Evolutionary conservation across 2,797 vertebrate species (phyloP).

Genomic region (Craterocephalus amniculus): DNA sequence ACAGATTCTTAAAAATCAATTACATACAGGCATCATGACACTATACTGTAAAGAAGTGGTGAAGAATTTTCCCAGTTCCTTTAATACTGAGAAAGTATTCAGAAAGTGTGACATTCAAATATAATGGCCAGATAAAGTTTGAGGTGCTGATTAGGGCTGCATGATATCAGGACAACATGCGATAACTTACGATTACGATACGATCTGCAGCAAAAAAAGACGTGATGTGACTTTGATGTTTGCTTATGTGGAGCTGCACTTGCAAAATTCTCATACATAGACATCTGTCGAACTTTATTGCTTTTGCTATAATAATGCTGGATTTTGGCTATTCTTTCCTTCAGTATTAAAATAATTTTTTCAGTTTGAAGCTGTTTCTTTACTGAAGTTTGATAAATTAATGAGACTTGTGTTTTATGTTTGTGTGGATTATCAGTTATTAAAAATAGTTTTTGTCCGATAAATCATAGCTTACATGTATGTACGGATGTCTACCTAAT

Average conservation of each 20-base stretch:
- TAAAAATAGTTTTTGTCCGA: neutral
- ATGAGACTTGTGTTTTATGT: too few relatives aligned
- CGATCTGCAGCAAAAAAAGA: neutral
- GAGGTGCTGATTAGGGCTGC: neutral
- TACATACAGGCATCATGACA: neutral
- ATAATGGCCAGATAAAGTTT: slow-evolving; percentile 11
- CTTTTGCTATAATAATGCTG: neutral
- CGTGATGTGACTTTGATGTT: neutral
- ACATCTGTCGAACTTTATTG: neutral
- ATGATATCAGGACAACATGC: neutral
- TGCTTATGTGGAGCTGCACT: neutral
- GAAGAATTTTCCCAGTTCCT: neutral
- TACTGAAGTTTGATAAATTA: neutral
- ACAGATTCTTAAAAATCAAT: neutral
- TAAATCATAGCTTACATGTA: too few relatives aligned
- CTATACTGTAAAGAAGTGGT: slow-evolving; percentile 6
- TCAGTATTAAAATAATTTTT: neutral
- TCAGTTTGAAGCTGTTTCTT: neutral
- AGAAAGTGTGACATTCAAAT: slow-evolving; percentile 15
- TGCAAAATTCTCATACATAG: neutral
- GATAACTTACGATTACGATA: neutral
- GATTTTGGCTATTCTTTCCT: neutral
- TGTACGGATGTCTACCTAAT: too few relatives aligned
- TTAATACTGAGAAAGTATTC: neutral
- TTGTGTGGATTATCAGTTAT: neutral